Evolutionary conservation across 2,888 invertebrate species (phyloP).

Genomic region (Agrotis segetum): DNA sequence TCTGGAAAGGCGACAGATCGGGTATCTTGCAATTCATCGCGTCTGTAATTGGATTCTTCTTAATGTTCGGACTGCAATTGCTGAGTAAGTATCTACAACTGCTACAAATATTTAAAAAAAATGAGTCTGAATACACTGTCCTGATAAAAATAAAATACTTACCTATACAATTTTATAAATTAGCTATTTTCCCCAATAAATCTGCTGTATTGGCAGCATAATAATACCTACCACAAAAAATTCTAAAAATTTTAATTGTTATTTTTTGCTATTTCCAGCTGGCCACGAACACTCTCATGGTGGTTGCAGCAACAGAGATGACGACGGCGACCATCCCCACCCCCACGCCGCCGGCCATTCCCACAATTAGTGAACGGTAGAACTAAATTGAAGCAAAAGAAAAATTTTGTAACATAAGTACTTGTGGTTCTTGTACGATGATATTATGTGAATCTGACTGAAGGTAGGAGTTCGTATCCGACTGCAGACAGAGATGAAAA

Average conservation of each 20-base stretch:
- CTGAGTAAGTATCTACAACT: conserved; percentile 86
- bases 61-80: conserved; percentile 94
- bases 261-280: conserved; percentile 73
- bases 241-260: conserved; percentile 7
- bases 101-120: background rate
- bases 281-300: conserved; percentile 77
- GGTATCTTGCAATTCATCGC: conserved; percentile 93
- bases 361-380: conserved; percentile 68
- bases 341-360: conserved; percentile 75
- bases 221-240: background rate
- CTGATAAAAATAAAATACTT: background rate
- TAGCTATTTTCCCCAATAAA: background rate
- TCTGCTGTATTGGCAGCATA: background rate
- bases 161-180: background rate
- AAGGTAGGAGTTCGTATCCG: too few relatives aligned
- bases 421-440: background rate
- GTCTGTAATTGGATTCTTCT: conserved; percentile 92
- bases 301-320: conserved; percentile 59
- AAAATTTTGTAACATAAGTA: background rate
- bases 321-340: conserved; percentile 65
- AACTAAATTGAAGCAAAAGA: background rate
- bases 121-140: background rate
- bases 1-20: conserved; percentile 91
- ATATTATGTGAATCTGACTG: conserved; percentile 13
- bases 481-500: too few relatives aligned